A percentile compares a stretch with the other conserved stretches of the same genome.
These are phyloP conservation scores for Amorpha juglandis DNA, from an alignment of 2,888 invertebrate species.

Conservation along the genomic window DNA sequence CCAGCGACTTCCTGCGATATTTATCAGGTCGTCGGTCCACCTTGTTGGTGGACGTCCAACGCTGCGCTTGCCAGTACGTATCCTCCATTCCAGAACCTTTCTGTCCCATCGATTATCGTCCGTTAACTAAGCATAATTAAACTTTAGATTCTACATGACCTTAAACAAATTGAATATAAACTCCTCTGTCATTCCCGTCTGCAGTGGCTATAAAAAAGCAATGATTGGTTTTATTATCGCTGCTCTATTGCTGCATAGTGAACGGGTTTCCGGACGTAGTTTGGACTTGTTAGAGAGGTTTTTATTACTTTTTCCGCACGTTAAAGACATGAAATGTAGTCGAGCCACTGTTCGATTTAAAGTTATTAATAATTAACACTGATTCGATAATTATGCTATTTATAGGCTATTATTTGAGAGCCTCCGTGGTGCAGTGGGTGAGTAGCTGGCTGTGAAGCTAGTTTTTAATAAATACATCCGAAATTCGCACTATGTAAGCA, in stretches of 20 bases:
- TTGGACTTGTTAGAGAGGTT: conserved; percentile 7
- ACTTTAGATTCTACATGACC: conserved; percentile 1
- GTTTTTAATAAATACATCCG: too few species aligned
- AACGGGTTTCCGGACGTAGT: conserved; percentile 24
- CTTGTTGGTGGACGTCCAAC: too few species aligned
- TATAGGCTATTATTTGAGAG: background rate
- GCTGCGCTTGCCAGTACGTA: too few species aligned
- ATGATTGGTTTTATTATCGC: conserved; percentile 24
- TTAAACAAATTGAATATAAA: conserved; percentile 8
- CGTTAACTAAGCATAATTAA: conserved; percentile 3
- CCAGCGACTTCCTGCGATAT: too few species aligned
- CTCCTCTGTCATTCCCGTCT: conserved; percentile 12
- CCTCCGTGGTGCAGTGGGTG: too few species aligned
- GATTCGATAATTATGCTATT: background rate
- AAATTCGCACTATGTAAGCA: too few species aligned
- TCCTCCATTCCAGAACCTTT: too few species aligned
- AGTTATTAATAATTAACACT: background rate
- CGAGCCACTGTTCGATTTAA: background rate
- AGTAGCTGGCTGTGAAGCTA: too few species aligned
- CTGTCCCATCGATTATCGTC: too few species aligned
- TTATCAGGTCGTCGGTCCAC: too few species aligned
- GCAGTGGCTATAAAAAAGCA: conserved; percentile 16
- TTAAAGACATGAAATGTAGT: background rate
- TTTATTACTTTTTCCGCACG: conserved; percentile 20
- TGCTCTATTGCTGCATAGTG: conserved; percentile 24